phyloP scores from a whole-genome alignment of 2,888 invertebrate species.

The Scaptodrosophila latifasciaeformis region DNA sequence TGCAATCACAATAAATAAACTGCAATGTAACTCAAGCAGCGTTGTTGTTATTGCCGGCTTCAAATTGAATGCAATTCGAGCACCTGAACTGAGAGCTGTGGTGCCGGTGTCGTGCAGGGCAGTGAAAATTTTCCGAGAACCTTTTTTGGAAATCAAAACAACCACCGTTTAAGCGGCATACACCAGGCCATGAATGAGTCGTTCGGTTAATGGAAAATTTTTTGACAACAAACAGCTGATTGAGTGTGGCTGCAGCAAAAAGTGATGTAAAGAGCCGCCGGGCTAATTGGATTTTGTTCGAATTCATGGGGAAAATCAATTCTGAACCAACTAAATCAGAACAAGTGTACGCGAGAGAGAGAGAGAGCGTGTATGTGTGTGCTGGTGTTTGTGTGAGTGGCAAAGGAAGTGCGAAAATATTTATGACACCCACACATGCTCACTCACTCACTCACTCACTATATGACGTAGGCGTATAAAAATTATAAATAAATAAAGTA shows the following conservation, averaged over 20 bases:
- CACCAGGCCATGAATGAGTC: neutral
- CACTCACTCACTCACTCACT: constrained; percentile 1
- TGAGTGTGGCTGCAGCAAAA: constrained; percentile 2
- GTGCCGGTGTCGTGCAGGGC: no score
- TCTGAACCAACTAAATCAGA: constrained; percentile 17
- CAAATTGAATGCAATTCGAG: neutral
- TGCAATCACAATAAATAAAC: neutral
- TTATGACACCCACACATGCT: constrained; percentile 26
- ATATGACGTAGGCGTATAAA: constrained; percentile 29
- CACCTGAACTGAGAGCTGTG: constrained; percentile 7
- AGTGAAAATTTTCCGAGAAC: constrained; percentile 31
- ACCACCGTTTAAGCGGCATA: neutral
- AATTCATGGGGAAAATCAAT: constrained; percentile 47
- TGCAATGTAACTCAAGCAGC: no score
- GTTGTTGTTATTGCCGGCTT: neutral
- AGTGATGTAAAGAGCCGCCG: constrained; percentile 5
- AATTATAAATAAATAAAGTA: constrained; percentile 1
- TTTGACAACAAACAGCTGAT: constrained; percentile 44
- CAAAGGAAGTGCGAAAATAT: constrained; percentile 25
- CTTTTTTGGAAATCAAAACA: constrained; percentile 15
- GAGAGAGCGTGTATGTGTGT: neutral
- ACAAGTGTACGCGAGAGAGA: constrained; percentile 30
- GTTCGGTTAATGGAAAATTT: constrained; percentile 35
- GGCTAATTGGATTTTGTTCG: constrained; percentile 40
- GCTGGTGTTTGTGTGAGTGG: neutral